Base-by-base conservation (phyloP, 2,113 vertebrate genomes). In the Talpa occidentalis region DNA sequence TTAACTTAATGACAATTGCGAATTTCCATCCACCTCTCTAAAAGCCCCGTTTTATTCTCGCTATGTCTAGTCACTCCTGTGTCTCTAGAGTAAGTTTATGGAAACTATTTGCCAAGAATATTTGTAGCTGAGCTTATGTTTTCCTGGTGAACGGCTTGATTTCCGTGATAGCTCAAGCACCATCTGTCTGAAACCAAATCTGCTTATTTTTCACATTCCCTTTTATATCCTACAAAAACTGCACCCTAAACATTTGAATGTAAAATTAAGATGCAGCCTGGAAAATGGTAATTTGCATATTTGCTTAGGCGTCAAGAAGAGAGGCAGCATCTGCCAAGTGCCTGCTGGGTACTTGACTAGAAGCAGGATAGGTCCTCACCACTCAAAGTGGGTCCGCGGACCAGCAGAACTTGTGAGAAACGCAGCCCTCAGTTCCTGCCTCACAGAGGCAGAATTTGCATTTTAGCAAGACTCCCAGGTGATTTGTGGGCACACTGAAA, bases 151-250 rank as follows among this genome's bases (percentile, higher is more conserved):
- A 89, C 15, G 79, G 30, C 90, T 93, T 85, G 93, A 95, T 96
- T 97, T 97, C 83, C 81, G 92, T 93, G 94, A 94, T 94, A 95
- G 90, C 94, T 96, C 80, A 94, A 96, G 90, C 84, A 96, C 90
- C 94, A 97, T 97, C 93, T 97, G 94, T 92, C 54, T 79, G 73
- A 96, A 95, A 90, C 74, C 40, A 82, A 81, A 83, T 96, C 72
- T 96, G 90, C 93, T 97, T 96, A 93, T 96, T 97, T 97, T 97
- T 97, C 90, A 96, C 95, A 95, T 95, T 93, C 83, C 35, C 77
- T 97, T 96, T 96, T 96, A 90, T 95, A 92, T 83, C 59, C n/a
- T 84, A 77, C 87, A 93, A 93, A 95, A 96, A 94, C 80, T 91
- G 56, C 28, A 93, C 81, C 92, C 84, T 80, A 95, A 96, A 94